Percentiles rank a stretch among this genome's conserved stretches.
Evolutionary conservation across 1,140 invertebrate genomes (phyloP).

Genomic region (Conopomorpha cramerella): DNA sequence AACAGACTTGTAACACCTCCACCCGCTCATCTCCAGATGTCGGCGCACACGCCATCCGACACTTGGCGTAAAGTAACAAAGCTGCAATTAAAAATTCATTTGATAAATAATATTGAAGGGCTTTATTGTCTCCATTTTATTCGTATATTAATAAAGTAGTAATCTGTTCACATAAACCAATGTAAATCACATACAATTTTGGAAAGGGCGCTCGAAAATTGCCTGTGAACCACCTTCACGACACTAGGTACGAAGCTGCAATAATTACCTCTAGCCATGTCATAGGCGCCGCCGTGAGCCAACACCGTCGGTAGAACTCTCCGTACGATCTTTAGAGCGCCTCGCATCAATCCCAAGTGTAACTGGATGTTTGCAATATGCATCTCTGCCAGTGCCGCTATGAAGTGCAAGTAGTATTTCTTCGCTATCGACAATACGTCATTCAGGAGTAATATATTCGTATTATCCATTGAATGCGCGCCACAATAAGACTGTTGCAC

Average conservation of each 20-base stretch:
- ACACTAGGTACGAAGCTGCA: too few species aligned
- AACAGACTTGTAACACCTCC: constrained; percentile 65
- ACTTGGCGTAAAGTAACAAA: constrained; percentile 68
- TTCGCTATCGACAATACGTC: constrained; percentile 72
- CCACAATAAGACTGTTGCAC: constrained; percentile 65
- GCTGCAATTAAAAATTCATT: too few species aligned
- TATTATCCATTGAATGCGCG: constrained; percentile 46
- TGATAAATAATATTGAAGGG: too few species aligned
- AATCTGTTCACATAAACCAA: too few species aligned
- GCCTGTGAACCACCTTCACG: too few species aligned
- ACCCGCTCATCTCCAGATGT: constrained; percentile 50
- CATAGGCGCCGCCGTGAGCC: constrained; percentile 80
- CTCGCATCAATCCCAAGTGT: constrained; percentile 72
- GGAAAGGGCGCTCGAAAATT: background rate
- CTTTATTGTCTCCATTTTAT: too few species aligned
- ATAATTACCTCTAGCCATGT: constrained; percentile 67
- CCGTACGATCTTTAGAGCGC: constrained; percentile 73
- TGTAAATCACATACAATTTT: constrained; percentile 1
- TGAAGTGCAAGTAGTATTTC: constrained; percentile 75
- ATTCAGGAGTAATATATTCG: constrained; percentile 67
- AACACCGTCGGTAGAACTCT: constrained; percentile 73
- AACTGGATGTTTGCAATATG: constrained; percentile 77
- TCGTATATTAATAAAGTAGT: too few species aligned
- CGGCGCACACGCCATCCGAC: constrained; percentile 66
- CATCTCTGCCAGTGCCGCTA: constrained; percentile 75